These are phyloP conservation scores for Linyphia triangularis DNA, from an alignment of 2,888 invertebrate genomes.

Conservation along the genomic window DNA sequence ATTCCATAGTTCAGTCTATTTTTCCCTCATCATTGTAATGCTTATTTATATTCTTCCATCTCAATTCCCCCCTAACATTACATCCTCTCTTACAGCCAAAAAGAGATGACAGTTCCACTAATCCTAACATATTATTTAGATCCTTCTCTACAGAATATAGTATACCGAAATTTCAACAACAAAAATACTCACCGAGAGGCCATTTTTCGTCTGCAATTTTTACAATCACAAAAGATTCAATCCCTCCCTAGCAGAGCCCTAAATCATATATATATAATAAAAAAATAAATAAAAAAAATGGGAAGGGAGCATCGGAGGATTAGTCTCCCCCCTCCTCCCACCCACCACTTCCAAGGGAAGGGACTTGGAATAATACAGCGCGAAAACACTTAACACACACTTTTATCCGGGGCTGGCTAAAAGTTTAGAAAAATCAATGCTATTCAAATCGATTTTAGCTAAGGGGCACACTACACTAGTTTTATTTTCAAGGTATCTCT, in stretches of 20 bases:
- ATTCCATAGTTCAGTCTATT: too few relatives aligned
- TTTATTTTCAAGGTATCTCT: too few relatives aligned
- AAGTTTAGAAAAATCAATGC: neutral
- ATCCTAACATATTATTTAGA: conserved; percentile 47
- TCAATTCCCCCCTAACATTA: neutral
- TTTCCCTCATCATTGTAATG: neutral
- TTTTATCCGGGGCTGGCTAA: neutral
- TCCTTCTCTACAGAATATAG: neutral
- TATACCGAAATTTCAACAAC: neutral
- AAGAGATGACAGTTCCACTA: neutral
- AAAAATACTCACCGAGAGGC: neutral
- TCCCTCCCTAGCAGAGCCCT: neutral
- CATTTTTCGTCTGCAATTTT: conserved; percentile 8
- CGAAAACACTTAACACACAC: neutral
- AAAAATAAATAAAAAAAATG: too few relatives aligned
- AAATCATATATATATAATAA: conserved; percentile 36
- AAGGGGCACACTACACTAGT: too few relatives aligned
- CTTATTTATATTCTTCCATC: conserved; percentile 7
- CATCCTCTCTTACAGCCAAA: neutral
- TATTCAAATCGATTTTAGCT: too few relatives aligned
- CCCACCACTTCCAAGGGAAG: conserved; percentile 2
- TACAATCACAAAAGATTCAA: conserved; percentile 26
- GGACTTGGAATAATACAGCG: conserved; percentile 34
- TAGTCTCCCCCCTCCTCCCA: conserved; percentile 18
- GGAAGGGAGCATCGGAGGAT: neutral